Percentiles rank a stretch among this genome's conserved stretches.
phyloP scores from a whole-genome alignment of 64 coral and sea anemone genomes.

The Anthopleura sola region DNA sequence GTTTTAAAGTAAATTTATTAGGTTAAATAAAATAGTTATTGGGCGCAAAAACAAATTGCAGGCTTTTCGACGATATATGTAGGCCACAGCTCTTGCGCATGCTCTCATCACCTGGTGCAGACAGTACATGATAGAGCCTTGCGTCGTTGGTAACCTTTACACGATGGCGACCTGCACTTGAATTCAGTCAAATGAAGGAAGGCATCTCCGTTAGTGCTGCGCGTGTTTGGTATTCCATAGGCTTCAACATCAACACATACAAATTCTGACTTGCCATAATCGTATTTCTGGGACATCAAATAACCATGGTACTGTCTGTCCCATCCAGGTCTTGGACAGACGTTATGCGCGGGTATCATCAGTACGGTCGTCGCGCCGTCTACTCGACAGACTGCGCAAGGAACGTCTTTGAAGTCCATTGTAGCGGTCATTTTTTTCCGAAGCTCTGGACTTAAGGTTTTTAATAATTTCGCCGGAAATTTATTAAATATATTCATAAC shows the following conservation, averaged over 20 bases:
- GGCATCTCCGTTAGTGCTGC: background rate
- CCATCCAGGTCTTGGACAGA: conserved; percentile 3
- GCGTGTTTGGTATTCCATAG: background rate
- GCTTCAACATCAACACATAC: conserved; percentile 24
- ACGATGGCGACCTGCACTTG: background rate
- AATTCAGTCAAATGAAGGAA: conserved; percentile 16
- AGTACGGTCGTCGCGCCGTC: conserved; percentile 2
- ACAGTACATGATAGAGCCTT: conserved; percentile 5
- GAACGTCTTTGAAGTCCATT: conserved; percentile 9
- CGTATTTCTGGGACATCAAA: conserved; percentile 23
- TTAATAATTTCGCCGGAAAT: background rate
- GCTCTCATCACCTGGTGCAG: conserved; percentile 4
- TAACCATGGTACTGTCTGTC: conserved; percentile 32
- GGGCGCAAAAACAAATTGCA: background rate
- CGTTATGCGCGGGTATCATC: conserved; percentile 32
- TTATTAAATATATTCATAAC: background rate
- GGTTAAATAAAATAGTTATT: background rate
- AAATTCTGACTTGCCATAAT: background rate
- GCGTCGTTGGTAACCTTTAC: background rate
- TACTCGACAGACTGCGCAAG: conserved; percentile 8
- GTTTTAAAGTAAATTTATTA: background rate
- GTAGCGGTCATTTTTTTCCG: background rate
- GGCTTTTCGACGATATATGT: too few relatives aligned
- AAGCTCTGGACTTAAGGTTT: background rate
- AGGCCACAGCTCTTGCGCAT: too few relatives aligned